phyloP scores from a whole-genome alignment of 2,113 vertebrate genomes.

The Probosciger aterrimus region DNA sequence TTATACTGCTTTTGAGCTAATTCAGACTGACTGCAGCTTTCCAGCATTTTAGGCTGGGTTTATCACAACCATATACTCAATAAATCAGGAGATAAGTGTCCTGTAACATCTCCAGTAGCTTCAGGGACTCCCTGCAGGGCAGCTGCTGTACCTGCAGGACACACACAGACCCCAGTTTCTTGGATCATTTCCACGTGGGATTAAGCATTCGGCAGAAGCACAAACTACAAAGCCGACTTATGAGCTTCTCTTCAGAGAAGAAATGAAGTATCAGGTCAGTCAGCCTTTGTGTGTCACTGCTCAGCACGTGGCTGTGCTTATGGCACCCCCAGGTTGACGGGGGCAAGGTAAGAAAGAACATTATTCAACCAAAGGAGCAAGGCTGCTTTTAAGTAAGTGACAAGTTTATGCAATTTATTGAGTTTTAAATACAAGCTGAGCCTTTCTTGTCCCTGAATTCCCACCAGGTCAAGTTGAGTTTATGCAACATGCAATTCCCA shows the following conservation, averaged over 20 bases:
- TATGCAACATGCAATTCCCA: not conserved
- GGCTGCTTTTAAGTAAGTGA: not conserved
- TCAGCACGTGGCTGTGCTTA: too few species aligned
- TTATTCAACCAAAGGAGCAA: not conserved
- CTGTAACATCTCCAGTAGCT: not conserved
- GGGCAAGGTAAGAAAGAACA: not conserved
- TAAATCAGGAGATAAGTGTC: not conserved
- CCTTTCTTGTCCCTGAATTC: not conserved
- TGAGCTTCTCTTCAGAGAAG: not conserved
- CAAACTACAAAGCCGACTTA: not conserved
- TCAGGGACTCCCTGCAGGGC: not conserved
- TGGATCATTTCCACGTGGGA: accelerated
- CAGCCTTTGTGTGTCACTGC: not conserved
- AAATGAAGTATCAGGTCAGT: not conserved
- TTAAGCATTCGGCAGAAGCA: not conserved
- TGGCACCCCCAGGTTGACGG: accelerated
- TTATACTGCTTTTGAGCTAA: not conserved
- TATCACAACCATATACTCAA: not conserved
- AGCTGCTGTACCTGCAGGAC: not conserved
- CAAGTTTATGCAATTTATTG: not conserved
- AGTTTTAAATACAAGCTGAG: not conserved
- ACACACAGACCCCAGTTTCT: not conserved
- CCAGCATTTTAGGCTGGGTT: not conserved
- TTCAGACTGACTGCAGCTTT: not conserved
- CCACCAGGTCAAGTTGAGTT: not conserved